These are phyloP conservation scores for Trachelus tabidus DNA, from an alignment of 2,888 invertebrate species.

Conservation along the genomic window DNA sequence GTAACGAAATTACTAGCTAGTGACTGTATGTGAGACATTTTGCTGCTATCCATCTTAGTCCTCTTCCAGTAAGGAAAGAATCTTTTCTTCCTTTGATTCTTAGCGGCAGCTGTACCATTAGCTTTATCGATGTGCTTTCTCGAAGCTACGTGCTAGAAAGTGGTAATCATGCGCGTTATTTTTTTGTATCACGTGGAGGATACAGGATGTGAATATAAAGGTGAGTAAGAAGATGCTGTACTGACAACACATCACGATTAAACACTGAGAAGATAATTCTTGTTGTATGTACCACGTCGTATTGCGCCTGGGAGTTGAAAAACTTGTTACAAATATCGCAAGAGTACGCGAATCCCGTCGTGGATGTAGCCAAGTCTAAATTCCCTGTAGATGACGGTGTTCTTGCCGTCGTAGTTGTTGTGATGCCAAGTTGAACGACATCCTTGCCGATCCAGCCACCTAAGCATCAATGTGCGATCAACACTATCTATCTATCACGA, in stretches of 20 bases:
- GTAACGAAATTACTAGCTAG: constrained; percentile 20
- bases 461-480: constrained; percentile 67
- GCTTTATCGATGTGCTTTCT: constrained; percentile 60
- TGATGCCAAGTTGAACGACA: not conserved
- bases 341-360: constrained; percentile 44
- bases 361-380: constrained; percentile 20
- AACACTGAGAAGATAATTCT: not conserved
- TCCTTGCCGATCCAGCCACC: constrained; percentile 49
- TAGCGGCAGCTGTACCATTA: constrained; percentile 32
- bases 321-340: constrained; percentile 60
- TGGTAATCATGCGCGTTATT: not conserved
- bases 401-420: constrained; percentile 1
- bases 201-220: not conserved
- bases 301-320: constrained; percentile 60
- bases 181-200: not conserved
- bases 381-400: not conserved
- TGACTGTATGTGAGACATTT: constrained; percentile 24
- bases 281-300: constrained; percentile 52
- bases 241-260: not conserved
- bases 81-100: constrained; percentile 34
- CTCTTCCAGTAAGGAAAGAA: constrained; percentile 53
- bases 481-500: constrained; percentile 68
- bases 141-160: constrained; percentile 57
- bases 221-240: not conserved
- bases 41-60: constrained; percentile 22